Percentiles rank a stretch among this genome's conserved stretches.
phyloP scores from a whole-genome alignment of 2,888 invertebrate species.

The Diloba caeruleocephala region DNA sequence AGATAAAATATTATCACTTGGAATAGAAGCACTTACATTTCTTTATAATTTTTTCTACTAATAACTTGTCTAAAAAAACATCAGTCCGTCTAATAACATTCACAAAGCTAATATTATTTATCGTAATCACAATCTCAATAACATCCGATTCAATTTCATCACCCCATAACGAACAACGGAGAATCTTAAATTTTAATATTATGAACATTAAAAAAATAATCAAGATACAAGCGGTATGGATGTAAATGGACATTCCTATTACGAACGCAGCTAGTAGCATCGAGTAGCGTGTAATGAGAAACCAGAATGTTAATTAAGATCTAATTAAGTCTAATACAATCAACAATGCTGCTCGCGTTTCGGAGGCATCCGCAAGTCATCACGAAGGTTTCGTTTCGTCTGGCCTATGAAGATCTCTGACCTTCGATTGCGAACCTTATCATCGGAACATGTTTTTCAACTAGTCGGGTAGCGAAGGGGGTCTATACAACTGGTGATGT shows the following conservation, averaged over 20 bases:
- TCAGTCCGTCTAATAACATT: constrained; percentile 46
- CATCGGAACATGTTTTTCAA: constrained; percentile 32
- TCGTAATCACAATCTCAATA: constrained; percentile 59
- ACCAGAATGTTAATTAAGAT: constrained; percentile 89
- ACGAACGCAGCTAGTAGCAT: constrained; percentile 80
- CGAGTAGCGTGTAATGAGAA: constrained; percentile 88
- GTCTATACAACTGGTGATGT: constrained; percentile 69
- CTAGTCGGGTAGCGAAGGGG: constrained; percentile 51
- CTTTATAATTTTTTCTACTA: constrained; percentile 45
- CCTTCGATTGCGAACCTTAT: constrained; percentile 59
- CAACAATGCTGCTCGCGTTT: constrained; percentile 87
- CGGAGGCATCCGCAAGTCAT: constrained; percentile 87
- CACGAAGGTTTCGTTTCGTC: constrained; percentile 72
- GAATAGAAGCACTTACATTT: constrained; percentile 41
- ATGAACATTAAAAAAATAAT: constrained; percentile 76
- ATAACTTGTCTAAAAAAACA: constrained; percentile 33
- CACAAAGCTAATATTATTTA: constrained; percentile 60
- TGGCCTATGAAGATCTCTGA: constrained; percentile 71
- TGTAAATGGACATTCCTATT: constrained; percentile 85
- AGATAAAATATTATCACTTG: constrained; percentile 43
- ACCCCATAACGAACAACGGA: constrained; percentile 64
- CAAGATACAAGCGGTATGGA: constrained; percentile 77
- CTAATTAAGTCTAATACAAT: constrained; percentile 89
- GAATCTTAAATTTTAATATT: constrained; percentile 64
- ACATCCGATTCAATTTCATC: constrained; percentile 78